Evolutionary conservation across 2,888 invertebrate genomes (phyloP).

Genomic region (Leptinotarsa rubiginosa): DNA sequence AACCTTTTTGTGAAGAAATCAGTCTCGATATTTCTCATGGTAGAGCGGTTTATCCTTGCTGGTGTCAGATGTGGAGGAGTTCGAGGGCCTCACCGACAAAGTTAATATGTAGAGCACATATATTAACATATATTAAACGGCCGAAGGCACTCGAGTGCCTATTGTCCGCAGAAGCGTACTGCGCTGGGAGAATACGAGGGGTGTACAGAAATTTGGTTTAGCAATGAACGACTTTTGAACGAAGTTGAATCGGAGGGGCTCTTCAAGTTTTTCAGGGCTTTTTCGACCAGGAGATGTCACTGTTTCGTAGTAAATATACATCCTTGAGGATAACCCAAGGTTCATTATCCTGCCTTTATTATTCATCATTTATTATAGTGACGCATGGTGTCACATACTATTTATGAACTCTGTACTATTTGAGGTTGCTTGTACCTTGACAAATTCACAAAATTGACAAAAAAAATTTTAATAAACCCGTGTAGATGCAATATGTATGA

Average conservation of each 20-base stretch:
- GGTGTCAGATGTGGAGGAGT: conserved; percentile 52
- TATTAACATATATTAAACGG: conserved; percentile 64
- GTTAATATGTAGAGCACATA: conserved; percentile 66
- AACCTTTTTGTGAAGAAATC: conserved; percentile 34
- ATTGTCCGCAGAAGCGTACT: conserved; percentile 38
- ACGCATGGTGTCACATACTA: no score
- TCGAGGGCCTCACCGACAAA: conserved; percentile 61
- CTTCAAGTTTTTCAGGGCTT: no score
- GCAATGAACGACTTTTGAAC: neutral
- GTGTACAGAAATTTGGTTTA: neutral
- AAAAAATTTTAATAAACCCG: no score
- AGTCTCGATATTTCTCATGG: conserved; percentile 42
- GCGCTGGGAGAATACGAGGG: neutral
- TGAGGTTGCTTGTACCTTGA: no score
- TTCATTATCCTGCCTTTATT: no score
- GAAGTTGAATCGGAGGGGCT: neutral
- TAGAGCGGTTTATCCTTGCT: conserved; percentile 43
- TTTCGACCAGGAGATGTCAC: no score
- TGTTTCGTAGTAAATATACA: no score
- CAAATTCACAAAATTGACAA: no score
- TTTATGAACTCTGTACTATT: no score
- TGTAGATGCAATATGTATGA: no score
- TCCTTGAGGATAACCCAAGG: no score
- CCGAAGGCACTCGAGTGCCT: conserved; percentile 44
- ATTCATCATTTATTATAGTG: no score